Percentiles rank a stretch among this genome's conserved stretches.
These are phyloP conservation scores for Nanorana parkeri DNA, from an alignment of 2,113 vertebrate genomes.

Conservation along the genomic window DNA sequence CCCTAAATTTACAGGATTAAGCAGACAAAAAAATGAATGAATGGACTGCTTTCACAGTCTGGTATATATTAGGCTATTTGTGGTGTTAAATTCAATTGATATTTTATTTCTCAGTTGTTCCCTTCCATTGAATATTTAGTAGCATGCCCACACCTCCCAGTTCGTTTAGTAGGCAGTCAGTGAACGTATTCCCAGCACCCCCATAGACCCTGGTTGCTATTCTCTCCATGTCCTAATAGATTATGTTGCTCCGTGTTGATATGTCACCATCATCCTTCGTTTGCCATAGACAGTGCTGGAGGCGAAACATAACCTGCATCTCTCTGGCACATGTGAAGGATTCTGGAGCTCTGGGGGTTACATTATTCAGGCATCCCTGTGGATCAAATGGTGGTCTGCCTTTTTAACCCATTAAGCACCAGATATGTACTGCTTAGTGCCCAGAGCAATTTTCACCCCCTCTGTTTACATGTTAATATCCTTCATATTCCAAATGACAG, in stretches of 20 bases:
- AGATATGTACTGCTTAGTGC: no score
- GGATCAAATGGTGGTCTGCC: slow-evolving; percentile 68
- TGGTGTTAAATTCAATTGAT: no score
- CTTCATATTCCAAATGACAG: no score
- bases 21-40: no score
- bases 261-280: slow-evolving; percentile 73
- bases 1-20: no score
- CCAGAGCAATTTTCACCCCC: no score
- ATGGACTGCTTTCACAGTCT: no score
- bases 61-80: no score
- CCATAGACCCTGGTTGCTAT: slow-evolving; percentile 33
- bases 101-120: no score
- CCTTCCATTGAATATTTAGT: no score
- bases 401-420: not conserved
- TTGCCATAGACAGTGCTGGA: slow-evolving; percentile 72
- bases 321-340: slow-evolving; percentile 72
- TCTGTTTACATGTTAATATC: no score
- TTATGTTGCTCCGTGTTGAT: slow-evolving; percentile 68
- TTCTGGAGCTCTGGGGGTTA: slow-evolving; percentile 70
- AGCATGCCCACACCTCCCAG: no score
- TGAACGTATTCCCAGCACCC: slow-evolving; percentile 60
- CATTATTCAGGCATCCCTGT: slow-evolving; percentile 66
- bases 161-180: slow-evolving; percentile 61
- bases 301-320: slow-evolving; percentile 74
- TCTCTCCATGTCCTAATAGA: slow-evolving; percentile 65